Evolutionary conservation across 1,140 invertebrate species (phyloP), one percentile per base, ranked within the genome.

Genomic region (Lordiphosa stackelbergi): DNA sequence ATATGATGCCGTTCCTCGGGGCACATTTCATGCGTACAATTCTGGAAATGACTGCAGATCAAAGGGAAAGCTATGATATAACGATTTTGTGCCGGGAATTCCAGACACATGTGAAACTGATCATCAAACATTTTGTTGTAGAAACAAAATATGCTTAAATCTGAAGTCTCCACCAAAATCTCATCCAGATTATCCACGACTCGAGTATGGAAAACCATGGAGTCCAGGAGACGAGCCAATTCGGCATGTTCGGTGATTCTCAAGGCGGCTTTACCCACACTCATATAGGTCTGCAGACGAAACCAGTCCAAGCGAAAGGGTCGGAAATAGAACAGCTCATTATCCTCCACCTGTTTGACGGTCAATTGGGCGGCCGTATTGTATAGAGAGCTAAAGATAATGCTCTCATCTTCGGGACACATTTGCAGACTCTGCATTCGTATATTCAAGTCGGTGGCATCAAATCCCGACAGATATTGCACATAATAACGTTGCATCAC

Each of bases 111-210:
- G 78, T 98, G 97, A 86, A 99, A 99, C 87, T 99, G 96, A 85
- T 97, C 96, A 85, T 99, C 97, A 89, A 99, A 99, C 86, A 97
- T 94, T 90, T 96, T 96, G 73, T 93, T 97, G 85, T 98, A 98
- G 88, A 99, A 99, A 86, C 96, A 99, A 85, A 99, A 99, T 58
- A 99, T 93, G 0, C 97, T 98, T 5, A 99, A 89, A 90, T 99
- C 98, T 1, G 97, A 98, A 13, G 96, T 97, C 89, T 99, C 98
- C 2, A 95, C 94, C 56, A 99, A 90, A 85, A 99, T 95, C 88
- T 99, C 97, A 89, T 99, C 97, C n/a, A 99, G 89, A 88, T 96
- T 96, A 86, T 99, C 98, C 9, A 99, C 97, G 93, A 99, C 97
- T 88, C 97, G 97, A 0, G 98, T 97, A 86, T 99, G 98, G 85